phyloP scores from a whole-genome alignment of 2,797 vertebrate genomes.

The Octomys mimax region DNA sequence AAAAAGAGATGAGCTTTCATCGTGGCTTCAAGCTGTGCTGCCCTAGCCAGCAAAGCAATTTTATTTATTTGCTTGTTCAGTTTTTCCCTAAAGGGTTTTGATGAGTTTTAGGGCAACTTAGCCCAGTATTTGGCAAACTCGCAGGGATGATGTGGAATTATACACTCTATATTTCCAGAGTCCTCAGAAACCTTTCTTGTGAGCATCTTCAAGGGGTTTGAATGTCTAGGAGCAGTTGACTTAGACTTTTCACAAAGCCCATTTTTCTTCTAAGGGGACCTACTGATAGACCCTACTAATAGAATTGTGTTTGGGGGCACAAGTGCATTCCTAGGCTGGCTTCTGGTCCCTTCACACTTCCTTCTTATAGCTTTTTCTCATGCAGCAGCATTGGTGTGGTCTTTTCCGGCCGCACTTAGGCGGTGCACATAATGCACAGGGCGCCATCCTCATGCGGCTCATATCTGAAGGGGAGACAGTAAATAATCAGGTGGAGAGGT shows the following conservation, averaged over 20 bases:
- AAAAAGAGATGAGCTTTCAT: not conserved
- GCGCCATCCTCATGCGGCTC: no score
- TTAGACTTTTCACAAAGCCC: not conserved
- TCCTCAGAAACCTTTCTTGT: not conserved
- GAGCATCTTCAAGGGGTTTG: not conserved
- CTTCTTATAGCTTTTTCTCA: not conserved
- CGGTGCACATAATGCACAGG: not conserved
- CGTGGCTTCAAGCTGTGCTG: rapidly evolving
- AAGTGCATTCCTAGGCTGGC: not conserved
- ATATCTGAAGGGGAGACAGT: not conserved
- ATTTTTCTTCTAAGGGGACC: not conserved
- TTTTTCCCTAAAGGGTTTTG: constrained; percentile 17
- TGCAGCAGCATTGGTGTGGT: rapidly evolving
- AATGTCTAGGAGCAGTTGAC: not conserved
- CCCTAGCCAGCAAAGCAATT: not conserved
- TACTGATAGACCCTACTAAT: not conserved
- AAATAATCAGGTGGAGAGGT: not conserved
- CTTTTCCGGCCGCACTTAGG: not conserved
- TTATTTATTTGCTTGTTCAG: not conserved
- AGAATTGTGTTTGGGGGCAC: not conserved
- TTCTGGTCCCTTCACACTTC: not conserved
- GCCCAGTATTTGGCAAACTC: not conserved
- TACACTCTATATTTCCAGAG: not conserved
- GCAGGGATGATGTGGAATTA: not conserved
- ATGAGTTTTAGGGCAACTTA: not conserved